phyloP scores from a whole-genome alignment of 2,888 invertebrate genomes.

The Odontocerum albicorne region DNA sequence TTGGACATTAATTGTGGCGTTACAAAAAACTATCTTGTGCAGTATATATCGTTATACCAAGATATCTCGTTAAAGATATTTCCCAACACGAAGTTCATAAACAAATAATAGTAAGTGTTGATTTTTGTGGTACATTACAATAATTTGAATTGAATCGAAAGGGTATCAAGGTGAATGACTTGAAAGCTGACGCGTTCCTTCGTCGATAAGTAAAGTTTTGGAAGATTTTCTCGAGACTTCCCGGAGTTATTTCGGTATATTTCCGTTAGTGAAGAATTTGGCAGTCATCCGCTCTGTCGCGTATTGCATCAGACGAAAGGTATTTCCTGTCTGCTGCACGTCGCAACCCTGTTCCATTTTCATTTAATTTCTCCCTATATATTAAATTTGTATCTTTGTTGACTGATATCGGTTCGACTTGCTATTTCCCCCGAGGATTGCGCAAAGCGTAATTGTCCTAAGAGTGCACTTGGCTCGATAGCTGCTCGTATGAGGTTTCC shows the following conservation, averaged over 20 bases:
- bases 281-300: not conserved
- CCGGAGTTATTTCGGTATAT: not conserved
- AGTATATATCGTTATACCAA: too few species aligned
- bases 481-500: slow-evolving; percentile 24
- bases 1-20: too few species aligned
- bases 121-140: too few species aligned
- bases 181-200: too few species aligned
- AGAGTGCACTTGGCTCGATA: slow-evolving; percentile 14
- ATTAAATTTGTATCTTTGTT: not conserved
- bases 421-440: slow-evolving; percentile 10
- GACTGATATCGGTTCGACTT: too few species aligned
- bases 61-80: too few species aligned
- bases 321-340: slow-evolving; percentile 13
- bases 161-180: too few species aligned
- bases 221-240: not conserved
- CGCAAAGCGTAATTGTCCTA: slow-evolving; percentile 14
- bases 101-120: too few species aligned
- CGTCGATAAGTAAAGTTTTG: too few species aligned
- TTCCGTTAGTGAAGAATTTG: not conserved
- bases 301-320: slow-evolving; percentile 8
- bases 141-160: too few species aligned
- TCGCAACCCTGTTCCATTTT: not conserved
- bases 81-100: too few species aligned
- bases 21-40: too few species aligned
- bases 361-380: not conserved